Evolutionary conservation across 2,888 invertebrate species (phyloP).

Genomic region (Nemapogon koenigi): DNA sequence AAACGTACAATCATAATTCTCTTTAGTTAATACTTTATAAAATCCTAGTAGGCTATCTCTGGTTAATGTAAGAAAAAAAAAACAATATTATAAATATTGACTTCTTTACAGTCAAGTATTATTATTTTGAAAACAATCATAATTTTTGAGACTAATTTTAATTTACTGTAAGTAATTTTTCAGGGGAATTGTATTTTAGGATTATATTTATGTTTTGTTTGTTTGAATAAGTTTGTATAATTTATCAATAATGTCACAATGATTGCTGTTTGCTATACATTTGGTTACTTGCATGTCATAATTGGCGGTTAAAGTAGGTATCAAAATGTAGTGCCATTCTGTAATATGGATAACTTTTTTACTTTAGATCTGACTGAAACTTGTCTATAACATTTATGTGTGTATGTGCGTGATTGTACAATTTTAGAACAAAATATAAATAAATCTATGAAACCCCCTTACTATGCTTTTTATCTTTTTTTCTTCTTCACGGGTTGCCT

Average conservation of each 20-base stretch:
- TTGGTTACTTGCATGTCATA: slow-evolving; percentile 15
- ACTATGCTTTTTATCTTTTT: slow-evolving; percentile 1
- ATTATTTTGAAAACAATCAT: slow-evolving; percentile 2
- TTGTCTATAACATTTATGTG: slow-evolving; percentile 31
- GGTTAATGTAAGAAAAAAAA: slow-evolving; percentile 2
- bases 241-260: background rate
- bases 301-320: background rate
- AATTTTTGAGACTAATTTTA: slow-evolving; percentile 2
- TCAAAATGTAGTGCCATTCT: slow-evolving; percentile 29
- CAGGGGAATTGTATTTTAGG: slow-evolving; percentile 1
- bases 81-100: background rate
- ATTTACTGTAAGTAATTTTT: background rate
- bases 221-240: background rate
- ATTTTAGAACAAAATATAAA: slow-evolving; percentile 55
- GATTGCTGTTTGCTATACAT: background rate
- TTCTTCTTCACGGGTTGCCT: no score
- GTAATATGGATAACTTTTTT: slow-evolving; percentile 20
- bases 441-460: slow-evolving; percentile 28
- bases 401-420: slow-evolving; percentile 62
- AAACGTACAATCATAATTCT: no score
- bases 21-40: slow-evolving; percentile 1
- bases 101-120: slow-evolving; percentile 1
- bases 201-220: slow-evolving; percentile 8
- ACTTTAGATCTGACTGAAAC: slow-evolving; percentile 29
- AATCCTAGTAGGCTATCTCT: slow-evolving; percentile 1